Evolutionary conservation across 1,140 invertebrate genomes (phyloP).

Genomic region (Drosophila pectinifera): DNA sequence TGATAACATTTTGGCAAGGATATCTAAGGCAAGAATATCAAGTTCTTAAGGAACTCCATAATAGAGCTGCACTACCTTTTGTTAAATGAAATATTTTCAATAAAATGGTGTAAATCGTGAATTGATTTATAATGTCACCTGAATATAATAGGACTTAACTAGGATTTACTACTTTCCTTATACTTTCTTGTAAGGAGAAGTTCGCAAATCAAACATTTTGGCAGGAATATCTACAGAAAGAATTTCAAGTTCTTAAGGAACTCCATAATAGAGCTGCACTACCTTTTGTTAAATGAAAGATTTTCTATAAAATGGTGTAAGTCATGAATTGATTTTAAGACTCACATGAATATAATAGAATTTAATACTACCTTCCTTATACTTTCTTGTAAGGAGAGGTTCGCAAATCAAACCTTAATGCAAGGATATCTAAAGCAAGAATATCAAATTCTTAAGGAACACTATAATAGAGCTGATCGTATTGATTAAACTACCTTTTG

Average conservation of each 20-base stretch:
- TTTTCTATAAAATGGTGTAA: too few relatives aligned
- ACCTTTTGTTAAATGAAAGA: too few relatives aligned
- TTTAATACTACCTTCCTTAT: not conserved
- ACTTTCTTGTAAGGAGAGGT: too few relatives aligned
- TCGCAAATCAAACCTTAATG: too few relatives aligned
- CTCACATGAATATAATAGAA: not conserved
- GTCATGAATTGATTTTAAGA: not conserved
- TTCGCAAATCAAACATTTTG: too few relatives aligned
- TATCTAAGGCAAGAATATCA: not conserved
- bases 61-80: not conserved
- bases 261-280: not conserved
- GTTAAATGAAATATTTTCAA: too few relatives aligned
- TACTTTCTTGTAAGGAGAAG: not conserved
- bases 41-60: not conserved
- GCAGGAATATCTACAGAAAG: not conserved
- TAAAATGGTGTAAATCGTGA: not conserved
- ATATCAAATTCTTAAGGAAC: not conserved
- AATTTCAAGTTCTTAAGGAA: not conserved
- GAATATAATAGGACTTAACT: not conserved
- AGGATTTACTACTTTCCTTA: not conserved
- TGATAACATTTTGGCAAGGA: conserved; percentile 8
- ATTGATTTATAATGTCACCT: not conserved
- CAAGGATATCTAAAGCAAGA: not conserved
- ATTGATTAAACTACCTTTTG: too few relatives aligned
- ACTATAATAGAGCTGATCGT: not conserved